Percentiles rank a stretch among this genome's conserved stretches.
phyloP scores from a whole-genome alignment of 2,888 invertebrate genomes.

The Tetranychus piercei region DNA sequence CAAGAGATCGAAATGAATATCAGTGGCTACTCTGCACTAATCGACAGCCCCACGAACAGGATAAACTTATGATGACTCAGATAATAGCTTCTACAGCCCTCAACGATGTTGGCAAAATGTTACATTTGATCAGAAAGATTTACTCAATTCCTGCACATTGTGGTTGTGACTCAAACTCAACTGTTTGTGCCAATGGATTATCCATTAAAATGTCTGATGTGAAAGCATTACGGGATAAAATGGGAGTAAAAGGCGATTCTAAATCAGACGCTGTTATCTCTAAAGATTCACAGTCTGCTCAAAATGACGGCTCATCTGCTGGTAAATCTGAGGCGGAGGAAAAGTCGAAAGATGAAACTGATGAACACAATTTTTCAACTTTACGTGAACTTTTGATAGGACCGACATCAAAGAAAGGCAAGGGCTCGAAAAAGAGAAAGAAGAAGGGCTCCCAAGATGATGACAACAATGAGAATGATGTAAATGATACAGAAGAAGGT shows the following conservation, averaged over 20 bases:
- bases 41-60: slow-evolving; percentile 57
- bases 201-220: neutral
- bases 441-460: neutral
- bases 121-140: slow-evolving; percentile 56
- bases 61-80: slow-evolving; percentile 75
- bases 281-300: neutral
- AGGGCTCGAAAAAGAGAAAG: neutral
- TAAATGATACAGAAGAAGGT: neutral
- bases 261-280: neutral
- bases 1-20: slow-evolving; percentile 47
- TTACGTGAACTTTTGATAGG: slow-evolving; percentile 58
- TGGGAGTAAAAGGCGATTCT: neutral
- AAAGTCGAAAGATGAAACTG: slow-evolving; percentile 44
- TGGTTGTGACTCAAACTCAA: slow-evolving; percentile 34
- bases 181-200: neutral
- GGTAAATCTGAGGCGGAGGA: neutral
- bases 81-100: slow-evolving; percentile 58
- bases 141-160: slow-evolving; percentile 61
- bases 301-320: neutral
- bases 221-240: neutral
- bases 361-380: slow-evolving; percentile 52
- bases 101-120: slow-evolving; percentile 39
- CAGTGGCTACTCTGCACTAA: slow-evolving; percentile 70
- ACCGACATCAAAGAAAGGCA: slow-evolving; percentile 37
- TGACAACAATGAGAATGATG: neutral